Evolutionary conservation across 1,140 invertebrate species (phyloP).

Genomic region (Pteromalus puparum): DNA sequence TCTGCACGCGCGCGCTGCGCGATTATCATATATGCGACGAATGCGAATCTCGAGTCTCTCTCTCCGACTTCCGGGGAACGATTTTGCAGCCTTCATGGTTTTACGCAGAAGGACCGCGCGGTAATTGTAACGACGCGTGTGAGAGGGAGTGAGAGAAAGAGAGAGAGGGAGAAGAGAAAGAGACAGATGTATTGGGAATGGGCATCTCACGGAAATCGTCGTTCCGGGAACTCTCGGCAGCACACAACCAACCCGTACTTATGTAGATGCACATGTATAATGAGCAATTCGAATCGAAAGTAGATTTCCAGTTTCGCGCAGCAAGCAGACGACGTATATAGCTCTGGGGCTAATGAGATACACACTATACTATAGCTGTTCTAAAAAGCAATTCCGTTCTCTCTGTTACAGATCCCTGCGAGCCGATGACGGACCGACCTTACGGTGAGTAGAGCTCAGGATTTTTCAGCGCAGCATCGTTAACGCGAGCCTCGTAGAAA

Average conservation of each 20-base stretch:
- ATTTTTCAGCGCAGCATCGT: neutral
- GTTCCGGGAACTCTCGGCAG: neutral
- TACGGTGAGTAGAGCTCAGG: conserved; percentile 65
- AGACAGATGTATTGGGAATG: neutral
- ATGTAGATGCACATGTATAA: conserved; percentile 24
- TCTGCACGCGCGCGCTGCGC: neutral
- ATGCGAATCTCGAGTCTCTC: neutral
- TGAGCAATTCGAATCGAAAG: conserved; percentile 22
- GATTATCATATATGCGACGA: neutral
- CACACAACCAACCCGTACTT: neutral
- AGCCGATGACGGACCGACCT: conserved; percentile 66
- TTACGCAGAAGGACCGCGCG: neutral
- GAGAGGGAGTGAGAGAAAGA: too few relatives aligned
- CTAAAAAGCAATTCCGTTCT: conserved; percentile 37
- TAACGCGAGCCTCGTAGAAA: conserved; percentile 15
- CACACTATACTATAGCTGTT: neutral
- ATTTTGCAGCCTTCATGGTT: neutral
- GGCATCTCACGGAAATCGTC: neutral
- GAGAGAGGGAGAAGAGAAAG: neutral
- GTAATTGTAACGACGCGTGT: neutral
- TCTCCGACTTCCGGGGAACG: conserved; percentile 29
- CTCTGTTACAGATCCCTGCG: conserved; percentile 70
- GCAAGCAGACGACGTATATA: neutral
- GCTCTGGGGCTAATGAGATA: neutral
- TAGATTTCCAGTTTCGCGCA: neutral